Percentiles rank a stretch among this genome's conserved stretches.
These are phyloP conservation scores for Acanthosoma haemorrhoidale DNA, from an alignment of 2,888 invertebrate genomes.

Conservation along the genomic window DNA sequence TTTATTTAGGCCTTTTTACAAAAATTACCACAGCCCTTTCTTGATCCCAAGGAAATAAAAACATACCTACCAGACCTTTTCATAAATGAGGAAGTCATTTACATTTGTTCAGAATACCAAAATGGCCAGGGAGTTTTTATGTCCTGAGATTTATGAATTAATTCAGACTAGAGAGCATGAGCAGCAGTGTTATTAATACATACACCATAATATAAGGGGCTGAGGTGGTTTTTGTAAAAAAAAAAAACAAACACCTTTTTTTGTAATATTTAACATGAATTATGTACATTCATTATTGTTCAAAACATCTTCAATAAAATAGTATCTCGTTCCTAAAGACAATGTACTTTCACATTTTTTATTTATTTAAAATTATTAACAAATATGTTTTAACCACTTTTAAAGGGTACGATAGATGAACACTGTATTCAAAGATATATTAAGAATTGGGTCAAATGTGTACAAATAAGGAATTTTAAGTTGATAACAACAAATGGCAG, in stretches of 20 bases:
- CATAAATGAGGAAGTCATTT: background rate
- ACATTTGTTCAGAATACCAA: background rate
- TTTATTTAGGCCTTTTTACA: conserved; percentile 24
- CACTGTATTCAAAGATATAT: conserved; percentile 26
- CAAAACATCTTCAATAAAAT: conserved; percentile 27
- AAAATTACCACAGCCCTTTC: conserved; percentile 17
- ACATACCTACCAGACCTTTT: background rate
- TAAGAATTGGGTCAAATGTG: conserved; percentile 21
- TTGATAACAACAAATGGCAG: conserved; percentile 38
- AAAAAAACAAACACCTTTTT: conserved; percentile 14
- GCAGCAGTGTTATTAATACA: conserved; percentile 23
- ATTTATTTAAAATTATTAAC: background rate
- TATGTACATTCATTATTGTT: conserved; percentile 30
- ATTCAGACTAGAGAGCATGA: conserved; percentile 24
- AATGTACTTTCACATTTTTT: conserved; percentile 21
- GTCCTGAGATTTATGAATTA: conserved; percentile 16
- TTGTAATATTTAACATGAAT: conserved; percentile 18
- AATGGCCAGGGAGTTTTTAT: conserved; percentile 11
- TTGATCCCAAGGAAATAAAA: conserved; percentile 9
- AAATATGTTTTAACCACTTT: background rate
- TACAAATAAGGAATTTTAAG: conserved; percentile 26
- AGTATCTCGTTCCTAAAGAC: conserved; percentile 24
- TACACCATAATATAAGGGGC: background rate
- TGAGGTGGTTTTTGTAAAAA: conserved; percentile 21
- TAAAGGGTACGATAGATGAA: conserved; percentile 22